Conservation (phyloP, 1,140 invertebrate species). For the Euglossa dilemma region DNA sequence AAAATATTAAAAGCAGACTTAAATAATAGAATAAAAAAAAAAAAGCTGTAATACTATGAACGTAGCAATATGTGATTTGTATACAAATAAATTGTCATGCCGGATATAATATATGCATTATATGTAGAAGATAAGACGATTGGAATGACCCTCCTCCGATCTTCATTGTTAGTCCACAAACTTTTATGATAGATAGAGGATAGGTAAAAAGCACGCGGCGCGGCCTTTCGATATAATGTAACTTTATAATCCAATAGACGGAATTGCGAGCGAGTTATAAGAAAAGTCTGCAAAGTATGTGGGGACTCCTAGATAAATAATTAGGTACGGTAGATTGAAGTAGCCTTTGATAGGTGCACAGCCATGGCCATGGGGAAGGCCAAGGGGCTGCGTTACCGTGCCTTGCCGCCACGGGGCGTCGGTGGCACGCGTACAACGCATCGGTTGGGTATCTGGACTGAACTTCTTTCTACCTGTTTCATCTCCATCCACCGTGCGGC, state of each 20-base stretch:
- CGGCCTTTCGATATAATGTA: slow-evolving; percentile 34
- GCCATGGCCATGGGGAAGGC: slow-evolving; percentile 79
- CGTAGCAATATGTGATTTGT: slow-evolving; percentile 36
- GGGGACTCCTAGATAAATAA: slow-evolving; percentile 78
- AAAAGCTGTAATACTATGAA: slow-evolving; percentile 37
- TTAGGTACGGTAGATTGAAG: slow-evolving; percentile 79
- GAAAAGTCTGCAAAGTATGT: slow-evolving; percentile 70
- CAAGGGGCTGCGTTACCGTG: slow-evolving; percentile 81
- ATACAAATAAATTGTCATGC: slow-evolving; percentile 49
- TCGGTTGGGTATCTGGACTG: slow-evolving; percentile 79
- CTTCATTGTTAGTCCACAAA: slow-evolving; percentile 59
- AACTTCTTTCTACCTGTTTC: slow-evolving; percentile 91
- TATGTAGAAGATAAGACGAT: slow-evolving; percentile 54
- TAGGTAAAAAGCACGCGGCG: slow-evolving; percentile 57
- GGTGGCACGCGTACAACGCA: slow-evolving; percentile 80
- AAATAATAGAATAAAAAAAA: slow-evolving; percentile 29
- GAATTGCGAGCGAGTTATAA: slow-evolving; percentile 64
- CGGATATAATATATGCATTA: slow-evolving; percentile 22
- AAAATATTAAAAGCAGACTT: slow-evolving; percentile 51
- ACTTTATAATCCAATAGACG: slow-evolving; percentile 57
- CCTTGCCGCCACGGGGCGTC: slow-evolving; percentile 81
- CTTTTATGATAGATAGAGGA: slow-evolving; percentile 60
- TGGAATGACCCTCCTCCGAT: slow-evolving; percentile 67
- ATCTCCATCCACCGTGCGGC: slow-evolving; percentile 96
- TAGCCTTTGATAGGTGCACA: slow-evolving; percentile 80